phyloP scores from a whole-genome alignment of 1,140 invertebrate genomes.

The Sycobia sp. region DNA sequence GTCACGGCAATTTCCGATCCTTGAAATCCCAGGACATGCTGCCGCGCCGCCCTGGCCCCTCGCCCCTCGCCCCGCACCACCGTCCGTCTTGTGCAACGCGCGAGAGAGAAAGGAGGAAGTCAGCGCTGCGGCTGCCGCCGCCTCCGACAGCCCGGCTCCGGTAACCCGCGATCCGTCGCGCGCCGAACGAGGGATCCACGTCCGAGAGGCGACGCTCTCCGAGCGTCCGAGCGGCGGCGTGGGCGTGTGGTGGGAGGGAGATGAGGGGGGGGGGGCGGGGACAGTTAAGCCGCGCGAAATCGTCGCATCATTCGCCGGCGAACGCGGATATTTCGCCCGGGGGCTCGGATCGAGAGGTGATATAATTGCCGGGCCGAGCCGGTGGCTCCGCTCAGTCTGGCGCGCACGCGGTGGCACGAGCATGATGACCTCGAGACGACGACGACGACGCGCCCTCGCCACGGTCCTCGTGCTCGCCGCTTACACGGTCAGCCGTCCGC shows the following conservation, averaged over 20 bases:
- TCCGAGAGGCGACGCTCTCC: too few relatives aligned
- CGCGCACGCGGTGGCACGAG: not conserved
- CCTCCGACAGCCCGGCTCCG: too few relatives aligned
- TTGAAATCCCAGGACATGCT: conserved; percentile 2
- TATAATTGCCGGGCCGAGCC: conserved; percentile 20
- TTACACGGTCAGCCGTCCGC: conserved; percentile 20
- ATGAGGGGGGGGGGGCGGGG: too few relatives aligned
- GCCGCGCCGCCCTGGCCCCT: not conserved
- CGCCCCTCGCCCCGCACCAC: not conserved
- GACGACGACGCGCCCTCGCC: not conserved
- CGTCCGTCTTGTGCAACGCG: conserved; percentile 18
- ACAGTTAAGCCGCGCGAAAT: too few relatives aligned
- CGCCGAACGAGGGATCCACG: not conserved
- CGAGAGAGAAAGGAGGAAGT: conserved; percentile 35
- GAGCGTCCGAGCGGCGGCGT: too few relatives aligned
- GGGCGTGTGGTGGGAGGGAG: too few relatives aligned
- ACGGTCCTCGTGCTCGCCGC: not conserved
- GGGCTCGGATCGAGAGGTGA: not conserved
- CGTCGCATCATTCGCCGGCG: conserved; percentile 23
- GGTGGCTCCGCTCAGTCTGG: not conserved
- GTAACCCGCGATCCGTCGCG: not conserved
- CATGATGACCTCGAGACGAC: conserved; percentile 2
- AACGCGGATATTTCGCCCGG: too few relatives aligned
- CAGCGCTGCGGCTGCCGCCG: too few relatives aligned
- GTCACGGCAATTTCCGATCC: conserved; percentile 24